Conservation (phyloP, 2,113 vertebrate species). For the Dicaeum eximium region DNA sequence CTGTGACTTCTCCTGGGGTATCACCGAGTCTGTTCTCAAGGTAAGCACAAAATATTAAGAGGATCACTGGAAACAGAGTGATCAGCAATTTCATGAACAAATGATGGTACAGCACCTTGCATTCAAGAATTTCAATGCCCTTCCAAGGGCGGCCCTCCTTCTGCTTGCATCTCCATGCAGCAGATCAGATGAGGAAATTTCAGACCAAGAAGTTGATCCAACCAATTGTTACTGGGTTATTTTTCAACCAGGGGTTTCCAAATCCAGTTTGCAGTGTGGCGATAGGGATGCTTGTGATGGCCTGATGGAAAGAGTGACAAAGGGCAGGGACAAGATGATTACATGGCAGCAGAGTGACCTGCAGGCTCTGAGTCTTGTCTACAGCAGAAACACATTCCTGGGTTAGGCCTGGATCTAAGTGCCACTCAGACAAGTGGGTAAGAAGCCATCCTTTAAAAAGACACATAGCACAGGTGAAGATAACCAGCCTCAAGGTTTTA, state of each 20-base stretch:
- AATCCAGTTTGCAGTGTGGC: not conserved
- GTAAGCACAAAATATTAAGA: constrained; percentile 61
- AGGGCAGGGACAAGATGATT: not conserved
- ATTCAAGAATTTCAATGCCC: not conserved
- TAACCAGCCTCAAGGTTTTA: not conserved
- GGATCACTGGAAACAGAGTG: rapidly evolving
- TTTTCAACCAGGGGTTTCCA: constrained; percentile 25
- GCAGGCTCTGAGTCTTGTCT: not conserved
- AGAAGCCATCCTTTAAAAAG: not conserved
- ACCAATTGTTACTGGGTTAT: not conserved
- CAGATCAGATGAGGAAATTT: not conserved
- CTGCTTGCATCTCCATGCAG: rapidly evolving
- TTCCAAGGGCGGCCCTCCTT: not conserved
- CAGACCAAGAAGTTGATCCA: not conserved
- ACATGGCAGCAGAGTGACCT: not conserved
- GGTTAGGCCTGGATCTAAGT: not conserved
- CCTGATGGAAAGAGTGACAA: rapidly evolving
- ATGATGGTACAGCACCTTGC: not conserved
- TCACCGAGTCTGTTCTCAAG: constrained; percentile 88
- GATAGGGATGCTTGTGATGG: not conserved
- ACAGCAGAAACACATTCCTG: not conserved
- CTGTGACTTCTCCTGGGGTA: constrained; percentile 91
- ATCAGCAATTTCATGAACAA: not conserved
- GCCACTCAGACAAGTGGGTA: not conserved
- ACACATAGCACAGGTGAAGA: not conserved